phyloP scores from a whole-genome alignment of 1,140 invertebrate species.

The Eueides isabella region DNA sequence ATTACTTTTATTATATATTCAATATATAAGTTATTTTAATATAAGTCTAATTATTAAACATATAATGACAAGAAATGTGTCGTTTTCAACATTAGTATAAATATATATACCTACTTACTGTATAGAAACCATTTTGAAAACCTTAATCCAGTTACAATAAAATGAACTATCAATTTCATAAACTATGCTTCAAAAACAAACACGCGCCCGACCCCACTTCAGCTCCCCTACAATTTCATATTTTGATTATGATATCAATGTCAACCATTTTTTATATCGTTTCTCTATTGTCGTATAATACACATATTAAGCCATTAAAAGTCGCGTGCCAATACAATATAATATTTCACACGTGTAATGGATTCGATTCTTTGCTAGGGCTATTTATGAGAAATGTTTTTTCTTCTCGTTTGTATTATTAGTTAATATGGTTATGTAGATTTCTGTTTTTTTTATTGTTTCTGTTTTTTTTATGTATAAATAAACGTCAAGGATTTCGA shows the following conservation, averaged over 20 bases:
- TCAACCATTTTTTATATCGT: slow-evolving; percentile 67
- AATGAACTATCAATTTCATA: slow-evolving; percentile 62
- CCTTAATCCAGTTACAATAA: slow-evolving; percentile 26
- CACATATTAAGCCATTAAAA: slow-evolving; percentile 79
- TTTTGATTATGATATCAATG: slow-evolving; percentile 81
- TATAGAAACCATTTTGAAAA: neutral
- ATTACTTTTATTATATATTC: too few species aligned
- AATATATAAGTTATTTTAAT: too few species aligned
- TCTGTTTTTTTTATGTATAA: neutral
- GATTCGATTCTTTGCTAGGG: slow-evolving; percentile 57
- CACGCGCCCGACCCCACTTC: slow-evolving; percentile 53
- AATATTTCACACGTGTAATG: slow-evolving; percentile 70
- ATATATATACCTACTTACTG: too few species aligned
- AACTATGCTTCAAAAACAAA: slow-evolving; percentile 72
- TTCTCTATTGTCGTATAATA: slow-evolving; percentile 68
- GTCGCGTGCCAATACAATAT: slow-evolving; percentile 74
- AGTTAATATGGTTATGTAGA: neutral
- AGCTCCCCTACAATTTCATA: slow-evolving; percentile 68
- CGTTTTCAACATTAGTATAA: too few species aligned
- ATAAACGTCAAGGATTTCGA: too few species aligned
- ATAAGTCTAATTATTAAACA: too few species aligned
- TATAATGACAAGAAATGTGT: too few species aligned
- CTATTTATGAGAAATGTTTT: slow-evolving; percentile 50
- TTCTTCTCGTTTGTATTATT: slow-evolving; percentile 24
- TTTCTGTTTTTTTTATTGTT: neutral